These are phyloP conservation scores for Eubasilissa regina DNA, from an alignment of 1,140 invertebrate species.

Conservation along the genomic window DNA sequence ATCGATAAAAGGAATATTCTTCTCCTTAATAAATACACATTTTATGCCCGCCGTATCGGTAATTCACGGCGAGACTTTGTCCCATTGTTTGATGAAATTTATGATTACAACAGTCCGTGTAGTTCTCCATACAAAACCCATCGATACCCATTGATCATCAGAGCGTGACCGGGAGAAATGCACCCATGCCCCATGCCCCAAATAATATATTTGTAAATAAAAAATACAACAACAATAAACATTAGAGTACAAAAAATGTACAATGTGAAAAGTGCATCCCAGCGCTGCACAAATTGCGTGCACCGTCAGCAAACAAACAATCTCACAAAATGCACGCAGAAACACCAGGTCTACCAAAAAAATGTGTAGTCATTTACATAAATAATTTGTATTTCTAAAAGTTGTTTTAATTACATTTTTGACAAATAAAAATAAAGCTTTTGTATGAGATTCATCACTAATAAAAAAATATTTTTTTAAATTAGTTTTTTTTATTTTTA, in stretches of 20 bases:
- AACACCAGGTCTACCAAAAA: neutral
- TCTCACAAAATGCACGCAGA: slow-evolving; percentile 10
- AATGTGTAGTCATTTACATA: too few species aligned
- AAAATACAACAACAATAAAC: slow-evolving; percentile 60
- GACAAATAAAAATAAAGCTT: too few species aligned
- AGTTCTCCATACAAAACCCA: slow-evolving; percentile 41
- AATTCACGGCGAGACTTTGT: slow-evolving; percentile 51
- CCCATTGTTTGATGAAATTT: slow-evolving; percentile 61
- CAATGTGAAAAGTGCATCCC: slow-evolving; percentile 59
- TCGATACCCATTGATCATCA: slow-evolving; percentile 60
- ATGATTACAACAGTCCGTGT: slow-evolving; percentile 54
- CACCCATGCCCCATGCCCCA: slow-evolving; percentile 37
- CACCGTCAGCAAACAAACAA: slow-evolving; percentile 56
- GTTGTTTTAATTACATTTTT: too few species aligned
- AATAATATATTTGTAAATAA: slow-evolving; percentile 48
- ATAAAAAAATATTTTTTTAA: too few species aligned
- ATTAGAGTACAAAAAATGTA: slow-evolving; percentile 48
- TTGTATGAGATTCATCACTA: too few species aligned
- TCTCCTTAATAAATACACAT: slow-evolving; percentile 56
- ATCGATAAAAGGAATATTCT: slow-evolving; percentile 58
- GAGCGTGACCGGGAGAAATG: slow-evolving; percentile 55
- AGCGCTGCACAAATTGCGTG: slow-evolving; percentile 52
- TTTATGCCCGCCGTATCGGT: slow-evolving; percentile 43
- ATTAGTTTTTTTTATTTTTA: too few species aligned
- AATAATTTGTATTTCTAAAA: too few species aligned